Conservation (phyloP, 2,888 invertebrate species). For the Lamellibrachia satsuma region DNA sequence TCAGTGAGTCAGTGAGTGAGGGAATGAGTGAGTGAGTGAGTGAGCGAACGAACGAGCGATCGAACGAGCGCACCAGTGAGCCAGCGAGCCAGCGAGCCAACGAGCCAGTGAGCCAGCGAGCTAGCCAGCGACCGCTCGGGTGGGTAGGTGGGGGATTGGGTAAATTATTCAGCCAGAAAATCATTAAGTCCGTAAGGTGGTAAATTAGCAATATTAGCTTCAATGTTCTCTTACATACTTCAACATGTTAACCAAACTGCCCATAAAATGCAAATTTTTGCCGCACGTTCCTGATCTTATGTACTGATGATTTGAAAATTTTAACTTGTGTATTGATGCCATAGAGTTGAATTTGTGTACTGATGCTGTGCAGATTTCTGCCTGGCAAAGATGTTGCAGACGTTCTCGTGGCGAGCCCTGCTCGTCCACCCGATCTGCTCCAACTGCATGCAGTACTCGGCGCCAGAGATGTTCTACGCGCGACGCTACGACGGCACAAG, state of each 20-base stretch:
- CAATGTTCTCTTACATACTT: neutral
- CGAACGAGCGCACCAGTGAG: neutral
- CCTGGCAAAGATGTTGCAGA: neutral
- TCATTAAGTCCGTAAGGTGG: neutral
- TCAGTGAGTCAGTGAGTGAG: neutral
- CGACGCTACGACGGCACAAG: neutral
- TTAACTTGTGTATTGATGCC: neutral
- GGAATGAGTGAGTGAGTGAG: neutral
- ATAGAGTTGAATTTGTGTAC: neutral
- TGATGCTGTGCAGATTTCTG: neutral
- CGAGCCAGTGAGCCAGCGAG: neutral
- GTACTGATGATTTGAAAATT: neutral
- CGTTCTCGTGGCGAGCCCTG: neutral
- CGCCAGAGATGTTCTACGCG: neutral
- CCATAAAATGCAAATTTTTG: neutral
- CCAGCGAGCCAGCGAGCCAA: neutral
- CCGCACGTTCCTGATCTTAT: neutral
- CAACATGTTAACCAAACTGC: neutral
- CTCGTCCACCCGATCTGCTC: neutral
- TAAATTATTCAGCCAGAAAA: neutral
- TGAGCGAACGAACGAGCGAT: neutral
- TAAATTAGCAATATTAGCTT: neutral
- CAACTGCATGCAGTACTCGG: neutral
- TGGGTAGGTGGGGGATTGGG: neutral
- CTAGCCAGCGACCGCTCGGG: neutral